Conservation (phyloP, 1,140 invertebrate species). For the Papilio aristodemus region DNA sequence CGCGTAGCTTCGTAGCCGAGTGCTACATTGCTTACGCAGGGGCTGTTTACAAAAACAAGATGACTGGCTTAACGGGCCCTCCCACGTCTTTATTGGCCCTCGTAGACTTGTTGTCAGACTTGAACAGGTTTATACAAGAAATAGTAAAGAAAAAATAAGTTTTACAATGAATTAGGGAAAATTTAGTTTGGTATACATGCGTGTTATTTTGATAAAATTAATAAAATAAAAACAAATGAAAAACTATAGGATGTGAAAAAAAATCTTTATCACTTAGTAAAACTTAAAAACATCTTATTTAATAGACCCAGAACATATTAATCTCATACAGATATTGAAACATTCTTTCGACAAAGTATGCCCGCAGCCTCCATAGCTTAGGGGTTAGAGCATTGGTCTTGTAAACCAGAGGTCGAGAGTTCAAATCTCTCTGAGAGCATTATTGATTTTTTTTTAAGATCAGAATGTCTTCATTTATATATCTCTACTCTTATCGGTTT, state of each 20-base stretch:
- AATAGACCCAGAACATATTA: no score
- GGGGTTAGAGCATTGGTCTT: constrained; percentile 9
- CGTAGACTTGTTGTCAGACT: constrained; percentile 58
- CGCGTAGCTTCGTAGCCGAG: constrained; percentile 42
- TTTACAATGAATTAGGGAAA: constrained; percentile 13
- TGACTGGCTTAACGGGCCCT: constrained; percentile 68
- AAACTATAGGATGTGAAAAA: no score
- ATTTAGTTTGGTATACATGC: no score
- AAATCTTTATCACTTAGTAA: no score
- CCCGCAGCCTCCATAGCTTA: constrained; percentile 4
- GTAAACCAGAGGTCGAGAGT: constrained; percentile 21
- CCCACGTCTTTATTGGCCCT: constrained; percentile 65
- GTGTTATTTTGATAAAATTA: no score
- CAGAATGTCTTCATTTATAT: no score
- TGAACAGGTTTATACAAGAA: constrained; percentile 44
- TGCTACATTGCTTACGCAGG: constrained; percentile 39
- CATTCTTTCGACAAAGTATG: no score
- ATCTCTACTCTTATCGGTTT: no score
- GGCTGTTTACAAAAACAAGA: constrained; percentile 75
- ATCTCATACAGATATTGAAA: no score
- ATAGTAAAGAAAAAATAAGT: constrained; percentile 23
- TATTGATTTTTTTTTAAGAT: no score
- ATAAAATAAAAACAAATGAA: no score
- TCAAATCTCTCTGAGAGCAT: constrained; percentile 17
- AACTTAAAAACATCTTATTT: no score